These are phyloP conservation scores for Ferrisia virgata DNA, from an alignment of 2,888 invertebrate genomes.

Conservation along the genomic window DNA sequence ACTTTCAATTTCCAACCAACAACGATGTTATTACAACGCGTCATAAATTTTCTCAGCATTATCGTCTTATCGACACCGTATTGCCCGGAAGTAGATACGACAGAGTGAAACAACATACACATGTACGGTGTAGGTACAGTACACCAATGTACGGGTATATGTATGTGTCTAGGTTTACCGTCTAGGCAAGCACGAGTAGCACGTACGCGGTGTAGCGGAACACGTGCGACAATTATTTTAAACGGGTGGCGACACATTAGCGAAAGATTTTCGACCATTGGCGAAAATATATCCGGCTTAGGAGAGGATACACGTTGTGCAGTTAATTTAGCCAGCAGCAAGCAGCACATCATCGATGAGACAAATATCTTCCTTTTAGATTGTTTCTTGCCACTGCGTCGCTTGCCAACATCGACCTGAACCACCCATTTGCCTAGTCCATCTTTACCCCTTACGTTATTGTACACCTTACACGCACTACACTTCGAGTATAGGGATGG, in stretches of 20 bases:
- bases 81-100: neutral
- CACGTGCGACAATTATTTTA: conserved; percentile 15
- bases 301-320: neutral
- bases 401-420: neutral
- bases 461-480: too few relatives aligned
- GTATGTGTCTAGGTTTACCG: too few relatives aligned
- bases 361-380: neutral
- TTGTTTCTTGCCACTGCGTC: neutral
- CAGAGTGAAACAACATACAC: neutral
- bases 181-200: neutral
- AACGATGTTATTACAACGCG: too few relatives aligned
- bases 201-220: neutral
- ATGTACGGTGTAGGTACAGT: too few relatives aligned
- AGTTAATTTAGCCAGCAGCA: neutral
- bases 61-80: too few relatives aligned
- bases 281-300: neutral
- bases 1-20: too few relatives aligned
- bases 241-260: neutral
- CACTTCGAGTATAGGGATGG: too few relatives aligned
- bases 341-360: neutral
- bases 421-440: neutral
- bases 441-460: too few relatives aligned
- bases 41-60: too few relatives aligned
- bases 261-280: conserved; percentile 6
- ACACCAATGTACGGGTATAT: neutral